These are phyloP conservation scores for Norana najaformis DNA, from an alignment of 2,888 invertebrate species.

Conservation along the genomic window DNA sequence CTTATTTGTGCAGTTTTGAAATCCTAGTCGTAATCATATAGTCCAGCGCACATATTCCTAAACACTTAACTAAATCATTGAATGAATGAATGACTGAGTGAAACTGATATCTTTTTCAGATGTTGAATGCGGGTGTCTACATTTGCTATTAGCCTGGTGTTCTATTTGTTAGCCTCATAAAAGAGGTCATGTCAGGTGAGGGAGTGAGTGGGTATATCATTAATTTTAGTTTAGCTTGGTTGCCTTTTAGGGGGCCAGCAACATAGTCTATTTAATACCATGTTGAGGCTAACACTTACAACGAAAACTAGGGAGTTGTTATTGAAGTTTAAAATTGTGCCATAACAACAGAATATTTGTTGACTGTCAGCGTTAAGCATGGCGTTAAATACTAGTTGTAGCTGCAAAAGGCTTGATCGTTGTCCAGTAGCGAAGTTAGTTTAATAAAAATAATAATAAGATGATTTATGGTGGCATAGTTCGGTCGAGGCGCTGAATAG, in stretches of 20 bases:
- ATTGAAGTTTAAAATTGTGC: background rate
- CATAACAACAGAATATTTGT: background rate
- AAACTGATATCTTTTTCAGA: background rate
- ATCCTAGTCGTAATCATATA: background rate
- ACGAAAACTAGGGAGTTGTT: background rate
- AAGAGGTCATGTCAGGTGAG: too few species aligned
- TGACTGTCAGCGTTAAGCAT: background rate
- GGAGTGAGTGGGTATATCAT: too few species aligned
- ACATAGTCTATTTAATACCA: too few species aligned
- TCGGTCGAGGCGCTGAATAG: too few species aligned
- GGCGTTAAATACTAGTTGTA: background rate
- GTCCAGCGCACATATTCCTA: background rate
- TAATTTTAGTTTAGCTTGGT: background rate
- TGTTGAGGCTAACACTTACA: background rate
- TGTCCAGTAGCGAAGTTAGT: background rate
- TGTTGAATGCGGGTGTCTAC: too few species aligned
- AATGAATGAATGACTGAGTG: background rate
- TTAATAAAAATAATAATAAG: too few species aligned
- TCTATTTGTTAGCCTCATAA: too few species aligned
- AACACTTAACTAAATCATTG: background rate
- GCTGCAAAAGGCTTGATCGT: too few species aligned
- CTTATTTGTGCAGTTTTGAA: too few species aligned
- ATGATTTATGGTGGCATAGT: too few species aligned
- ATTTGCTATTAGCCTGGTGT: background rate
- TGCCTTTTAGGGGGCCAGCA: background rate